Conservation (phyloP, 2,113 vertebrate species). For the Tursiops truncatus region DNA sequence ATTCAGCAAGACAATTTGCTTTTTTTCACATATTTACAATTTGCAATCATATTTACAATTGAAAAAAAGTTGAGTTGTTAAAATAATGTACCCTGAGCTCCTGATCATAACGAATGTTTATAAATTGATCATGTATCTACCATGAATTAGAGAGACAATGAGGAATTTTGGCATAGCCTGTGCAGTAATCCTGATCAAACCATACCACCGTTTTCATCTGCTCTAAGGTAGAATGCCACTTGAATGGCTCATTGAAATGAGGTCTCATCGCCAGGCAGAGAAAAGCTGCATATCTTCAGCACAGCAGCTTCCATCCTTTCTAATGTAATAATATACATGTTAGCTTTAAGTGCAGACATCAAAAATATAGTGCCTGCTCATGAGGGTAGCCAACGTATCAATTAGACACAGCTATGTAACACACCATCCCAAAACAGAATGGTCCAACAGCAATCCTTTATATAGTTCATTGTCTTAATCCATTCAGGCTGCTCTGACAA, state of each 20-base stretch:
- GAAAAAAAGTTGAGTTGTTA: neutral
- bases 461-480: neutral
- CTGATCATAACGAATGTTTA: neutral
- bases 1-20: neutral
- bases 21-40: slow-evolving; percentile 1
- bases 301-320: neutral
- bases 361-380: neutral
- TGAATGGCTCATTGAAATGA: neutral
- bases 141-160: neutral
- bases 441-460: neutral
- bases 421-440: neutral
- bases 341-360: neutral
- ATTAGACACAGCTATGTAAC: neutral
- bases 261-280: neutral
- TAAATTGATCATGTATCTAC: neutral
- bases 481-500: neutral
- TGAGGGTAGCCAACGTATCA: neutral
- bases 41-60: neutral
- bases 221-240: rapidly evolving
- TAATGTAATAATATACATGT: neutral
- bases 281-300: neutral
- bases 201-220: too few species aligned
- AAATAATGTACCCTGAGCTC: neutral
- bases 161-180: neutral
- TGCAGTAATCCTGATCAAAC: neutral